These are phyloP conservation scores for Dolichotis patagonum DNA, from an alignment of 2,113 vertebrate genomes.

Conservation along the genomic window DNA sequence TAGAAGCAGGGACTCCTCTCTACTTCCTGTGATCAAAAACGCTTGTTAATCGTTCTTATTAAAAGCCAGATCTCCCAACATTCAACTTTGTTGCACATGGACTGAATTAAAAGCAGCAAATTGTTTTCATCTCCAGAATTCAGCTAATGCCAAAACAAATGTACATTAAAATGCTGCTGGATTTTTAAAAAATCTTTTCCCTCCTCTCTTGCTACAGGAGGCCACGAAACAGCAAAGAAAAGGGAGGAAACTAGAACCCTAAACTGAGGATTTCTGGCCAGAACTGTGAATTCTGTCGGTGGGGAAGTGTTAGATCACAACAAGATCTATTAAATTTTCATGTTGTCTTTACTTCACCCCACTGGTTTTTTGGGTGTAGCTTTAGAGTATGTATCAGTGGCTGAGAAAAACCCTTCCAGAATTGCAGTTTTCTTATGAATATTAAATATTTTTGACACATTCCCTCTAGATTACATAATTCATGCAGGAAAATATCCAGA, in stretches of 20 bases:
- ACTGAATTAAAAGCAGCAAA: conserved; percentile 79
- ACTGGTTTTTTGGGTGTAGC: not conserved
- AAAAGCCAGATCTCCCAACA: conserved; percentile 60
- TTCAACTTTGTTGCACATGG: conserved; percentile 68
- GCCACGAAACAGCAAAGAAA: not conserved
- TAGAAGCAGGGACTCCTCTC: conserved; percentile 51
- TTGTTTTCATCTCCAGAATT: conserved; percentile 66
- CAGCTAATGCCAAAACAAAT: conserved; percentile 76
- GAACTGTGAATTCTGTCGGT: not conserved
- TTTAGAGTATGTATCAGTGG: not conserved
- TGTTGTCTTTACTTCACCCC: not conserved
- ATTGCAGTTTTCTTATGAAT: not conserved
- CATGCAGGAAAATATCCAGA: not conserved
- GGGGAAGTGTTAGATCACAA: not conserved
- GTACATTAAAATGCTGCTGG: conserved; percentile 45
- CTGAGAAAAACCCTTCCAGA: not conserved
- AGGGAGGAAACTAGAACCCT: conserved; percentile 4
- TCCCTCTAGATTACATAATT: not conserved
- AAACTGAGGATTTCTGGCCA: too few relatives aligned
- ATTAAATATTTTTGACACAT: conserved; percentile 22
- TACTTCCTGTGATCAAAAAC: conserved; percentile 76
- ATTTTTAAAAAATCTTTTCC: not conserved
- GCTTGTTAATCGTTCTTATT: conserved; percentile 68
- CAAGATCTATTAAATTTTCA: not conserved
- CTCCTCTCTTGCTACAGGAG: not conserved